Percentiles rank a stretch among this genome's conserved stretches.
Conservation (phyloP, 2,113 vertebrate species). For the Aplodontia rufa region DNA sequence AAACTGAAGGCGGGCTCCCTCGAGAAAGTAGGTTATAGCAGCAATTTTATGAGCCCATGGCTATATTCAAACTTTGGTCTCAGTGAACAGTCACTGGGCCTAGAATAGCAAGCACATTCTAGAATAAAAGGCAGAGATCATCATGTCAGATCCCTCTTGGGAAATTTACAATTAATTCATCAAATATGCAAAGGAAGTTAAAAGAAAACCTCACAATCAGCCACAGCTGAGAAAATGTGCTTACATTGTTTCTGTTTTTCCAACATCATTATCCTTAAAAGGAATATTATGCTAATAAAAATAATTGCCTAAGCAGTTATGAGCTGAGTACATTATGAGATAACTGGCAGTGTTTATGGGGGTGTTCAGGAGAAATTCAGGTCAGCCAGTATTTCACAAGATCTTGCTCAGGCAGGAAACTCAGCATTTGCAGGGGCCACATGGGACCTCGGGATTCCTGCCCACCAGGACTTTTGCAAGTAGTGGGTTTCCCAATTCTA, state of each 20-base stretch:
- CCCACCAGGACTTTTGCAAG: not conserved
- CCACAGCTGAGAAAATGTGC: constrained; percentile 9
- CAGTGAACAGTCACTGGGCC: not conserved
- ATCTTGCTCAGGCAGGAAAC: not conserved
- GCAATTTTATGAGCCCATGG: constrained; percentile 44
- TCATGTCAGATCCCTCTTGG: not conserved
- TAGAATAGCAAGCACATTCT: constrained; percentile 31
- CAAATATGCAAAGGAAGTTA: constrained; percentile 28
- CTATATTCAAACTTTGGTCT: constrained; percentile 26
- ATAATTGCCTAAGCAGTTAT: constrained; percentile 7
- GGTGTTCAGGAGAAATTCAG: not conserved
- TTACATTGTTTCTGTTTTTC: constrained; percentile 37
- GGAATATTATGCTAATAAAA: constrained; percentile 19
- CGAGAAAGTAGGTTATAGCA: constrained; percentile 14
- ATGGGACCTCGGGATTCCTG: not conserved
- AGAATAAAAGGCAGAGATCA: constrained; percentile 34
- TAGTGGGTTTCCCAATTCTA: not conserved
- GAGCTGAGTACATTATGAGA: constrained; percentile 38
- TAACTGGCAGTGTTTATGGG: not conserved
- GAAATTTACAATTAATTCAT: constrained; percentile 66
- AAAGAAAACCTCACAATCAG: not conserved
- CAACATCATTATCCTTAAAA: constrained; percentile 60
- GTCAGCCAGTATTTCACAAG: not conserved
- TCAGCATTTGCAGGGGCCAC: too few species aligned
- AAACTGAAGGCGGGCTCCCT: constrained; percentile 24